A percentile compares a stretch with the other conserved stretches of the same genome.
These are phyloP conservation scores for Holacanthella duospinosa DNA, from an alignment of 2,888 invertebrate genomes.

Conservation along the genomic window DNA sequence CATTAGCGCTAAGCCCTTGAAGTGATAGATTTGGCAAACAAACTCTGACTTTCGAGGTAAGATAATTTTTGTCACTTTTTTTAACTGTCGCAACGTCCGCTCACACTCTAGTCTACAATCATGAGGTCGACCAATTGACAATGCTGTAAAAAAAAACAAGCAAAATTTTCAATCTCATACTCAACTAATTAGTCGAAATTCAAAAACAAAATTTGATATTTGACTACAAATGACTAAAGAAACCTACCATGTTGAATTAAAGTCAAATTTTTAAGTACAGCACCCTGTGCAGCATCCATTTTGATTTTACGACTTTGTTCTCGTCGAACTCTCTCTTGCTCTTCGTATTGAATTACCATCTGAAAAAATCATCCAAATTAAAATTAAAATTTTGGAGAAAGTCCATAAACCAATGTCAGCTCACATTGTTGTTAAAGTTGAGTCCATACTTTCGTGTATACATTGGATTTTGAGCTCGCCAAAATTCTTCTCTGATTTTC, in stretches of 20 bases:
- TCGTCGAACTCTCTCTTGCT: not conserved
- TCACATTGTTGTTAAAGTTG: conserved; percentile 8
- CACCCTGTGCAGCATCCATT: conserved; percentile 12
- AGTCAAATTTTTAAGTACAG: conserved; percentile 12
- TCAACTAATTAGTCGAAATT: too few species aligned
- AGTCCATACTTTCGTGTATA: conserved; percentile 11
- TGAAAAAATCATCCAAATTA: not conserved
- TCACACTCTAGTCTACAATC: conserved; percentile 12
- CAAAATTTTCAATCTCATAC: too few species aligned
- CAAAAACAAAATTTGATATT: not conserved
- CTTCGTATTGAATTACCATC: conserved; percentile 11
- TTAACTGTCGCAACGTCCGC: conserved; percentile 2
- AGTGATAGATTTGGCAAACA: not conserved
- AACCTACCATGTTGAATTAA: conserved; percentile 11
- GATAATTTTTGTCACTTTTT: not conserved
- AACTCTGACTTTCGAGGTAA: not conserved
- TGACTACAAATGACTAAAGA: too few species aligned
- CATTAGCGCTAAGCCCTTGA: not conserved
- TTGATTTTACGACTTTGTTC: conserved; percentile 6
- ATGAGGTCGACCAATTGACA: conserved; percentile 1
- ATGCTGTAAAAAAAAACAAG: not conserved
- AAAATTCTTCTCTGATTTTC: conserved; percentile 9
- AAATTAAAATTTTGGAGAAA: not conserved
- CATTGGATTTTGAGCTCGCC: conserved; percentile 13
- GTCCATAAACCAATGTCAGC: not conserved